Evolutionary conservation across 2,797 vertebrate species (phyloP).

Genomic region (Sylvia borin): DNA sequence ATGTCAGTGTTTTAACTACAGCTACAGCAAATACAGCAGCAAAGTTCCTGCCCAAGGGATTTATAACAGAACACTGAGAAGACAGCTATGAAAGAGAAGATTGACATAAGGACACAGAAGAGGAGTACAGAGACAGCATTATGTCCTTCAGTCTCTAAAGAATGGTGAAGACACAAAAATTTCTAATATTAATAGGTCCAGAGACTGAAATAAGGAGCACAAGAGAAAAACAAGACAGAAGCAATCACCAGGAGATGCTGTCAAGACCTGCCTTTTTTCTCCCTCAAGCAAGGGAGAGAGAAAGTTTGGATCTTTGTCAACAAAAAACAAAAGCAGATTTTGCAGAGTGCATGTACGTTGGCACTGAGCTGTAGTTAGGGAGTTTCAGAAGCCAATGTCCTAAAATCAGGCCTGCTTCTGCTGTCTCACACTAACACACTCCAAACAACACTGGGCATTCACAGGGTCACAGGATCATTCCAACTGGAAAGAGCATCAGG

Average conservation of each 20-base stretch:
- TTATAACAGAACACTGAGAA: not conserved
- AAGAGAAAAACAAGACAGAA: not conserved
- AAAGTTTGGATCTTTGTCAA: not conserved
- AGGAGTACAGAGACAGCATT: not conserved
- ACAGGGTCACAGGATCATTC: not conserved
- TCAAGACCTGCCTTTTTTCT: not conserved
- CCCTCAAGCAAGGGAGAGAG: not conserved
- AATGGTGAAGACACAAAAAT: not conserved
- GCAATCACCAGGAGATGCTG: not conserved
- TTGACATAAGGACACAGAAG: not conserved
- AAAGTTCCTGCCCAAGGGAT: not conserved
- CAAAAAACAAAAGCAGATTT: not conserved
- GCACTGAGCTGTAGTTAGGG: not conserved
- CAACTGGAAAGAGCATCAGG: not conserved
- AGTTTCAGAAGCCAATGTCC: not conserved
- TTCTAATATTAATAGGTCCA: not conserved
- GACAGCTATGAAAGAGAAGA: conserved; percentile 10
- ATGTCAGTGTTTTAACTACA: not conserved
- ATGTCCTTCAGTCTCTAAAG: not conserved
- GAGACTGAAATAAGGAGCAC: not conserved
- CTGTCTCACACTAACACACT: not conserved
- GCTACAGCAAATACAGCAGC: not conserved
- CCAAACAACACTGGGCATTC: not conserved
- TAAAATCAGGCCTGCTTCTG: rapidly evolving
- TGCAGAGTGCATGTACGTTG: not conserved